Evolutionary conservation across 2,113 vertebrate genomes (phyloP), one percentile per base, ranked within the genome.

Genomic region (Archocentrus centrarchus): DNA sequence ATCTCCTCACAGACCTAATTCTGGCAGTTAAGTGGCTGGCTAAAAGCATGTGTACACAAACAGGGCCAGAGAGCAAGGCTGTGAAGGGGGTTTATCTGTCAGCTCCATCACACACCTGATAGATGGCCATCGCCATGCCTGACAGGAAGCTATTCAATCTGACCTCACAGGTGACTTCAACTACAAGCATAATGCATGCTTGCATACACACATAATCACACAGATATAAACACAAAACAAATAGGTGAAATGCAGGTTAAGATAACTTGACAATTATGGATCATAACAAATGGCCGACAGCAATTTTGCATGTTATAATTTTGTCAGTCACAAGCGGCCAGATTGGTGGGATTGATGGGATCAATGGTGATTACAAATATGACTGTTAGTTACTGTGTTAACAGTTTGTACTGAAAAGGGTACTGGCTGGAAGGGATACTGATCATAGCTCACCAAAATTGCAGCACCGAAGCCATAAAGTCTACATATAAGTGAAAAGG

Each of bases 1-100:
- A 95, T 95, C 94, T 95, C 88, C 90, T 92, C 92, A 92, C 90
- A 90, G 92, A 92, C 92, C 90, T 95, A 90, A 93, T 93, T 92
- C 92, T 61, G 89, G 86, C 86, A 94, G 95, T 89, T 95, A 96
- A 96, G 94, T 95, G 95, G 94, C 91, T 83, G 79, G 90, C 95
- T 96, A 95, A 96, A 96, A 96, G 95, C 95, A 92, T 95, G 93
- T 95, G 94, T 94, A 95, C 93, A 95, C 94, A 95, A 94, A 95
- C 88, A 86, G 91, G 83, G 89, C 73, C 58, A 55, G 84, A 92
- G 92, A 92, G 89, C 88, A 80, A 92, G 92, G 86, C 82, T 86
- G 81, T 91, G 88, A 84, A 78, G 77, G 81, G 78, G 37, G 62
- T 94, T 95, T 95, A 93, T 94, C 94, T 90, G 85, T 84, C 30